Base-by-base conservation (phyloP, 2,888 invertebrate species). In the Dynastes tityus region DNA sequence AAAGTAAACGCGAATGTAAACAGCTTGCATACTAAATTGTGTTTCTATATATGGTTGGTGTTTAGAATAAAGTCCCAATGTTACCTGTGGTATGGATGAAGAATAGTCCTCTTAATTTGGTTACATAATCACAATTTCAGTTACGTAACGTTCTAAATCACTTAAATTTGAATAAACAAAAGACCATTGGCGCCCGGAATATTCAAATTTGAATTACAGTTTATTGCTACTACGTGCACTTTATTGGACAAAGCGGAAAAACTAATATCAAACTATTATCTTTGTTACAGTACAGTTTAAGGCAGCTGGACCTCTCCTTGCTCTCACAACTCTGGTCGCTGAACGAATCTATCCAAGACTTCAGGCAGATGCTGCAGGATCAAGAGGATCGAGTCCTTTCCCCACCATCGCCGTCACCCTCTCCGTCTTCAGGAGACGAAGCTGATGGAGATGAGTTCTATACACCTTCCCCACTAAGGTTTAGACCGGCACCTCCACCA, bases 311-410 rank as follows among this genome's bases (percentile, higher is more conserved):
- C 89, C 91, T 97, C 83, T 95, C 96, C 0, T 91, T 98, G 76
- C 91, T 97, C 63, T 96, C 96, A 3, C 97, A 98, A 89, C 91
- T 98, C 81, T 97, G 97, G 96, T 94, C 96, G 0, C 91, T 98
- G 74, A 97, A 97, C 89, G 97, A 97, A 88, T 95, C 96, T 61
- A 97, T 97, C 88, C 96, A 97, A 84, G 95, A 97, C 82, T 97
- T 96, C 90, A 93, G 95, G 65, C 92, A 93, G 83, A 91, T 94
- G 82, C 88, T 94, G 79, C 92, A 92, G 83, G 92, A 91, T 81
- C 87, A 89, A 81, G 89, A 89, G 67, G 88, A 89, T 51, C 82
- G 88, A 27, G 86, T 88, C 22, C 82, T 87, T 88, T 92, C 82
- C 88, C 92, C 85, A 65, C 91, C 92, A 82, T 91, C 92, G 64